Base-by-base conservation (phyloP, 1,140 invertebrate genomes). In the Ganaspis sp. region DNA sequence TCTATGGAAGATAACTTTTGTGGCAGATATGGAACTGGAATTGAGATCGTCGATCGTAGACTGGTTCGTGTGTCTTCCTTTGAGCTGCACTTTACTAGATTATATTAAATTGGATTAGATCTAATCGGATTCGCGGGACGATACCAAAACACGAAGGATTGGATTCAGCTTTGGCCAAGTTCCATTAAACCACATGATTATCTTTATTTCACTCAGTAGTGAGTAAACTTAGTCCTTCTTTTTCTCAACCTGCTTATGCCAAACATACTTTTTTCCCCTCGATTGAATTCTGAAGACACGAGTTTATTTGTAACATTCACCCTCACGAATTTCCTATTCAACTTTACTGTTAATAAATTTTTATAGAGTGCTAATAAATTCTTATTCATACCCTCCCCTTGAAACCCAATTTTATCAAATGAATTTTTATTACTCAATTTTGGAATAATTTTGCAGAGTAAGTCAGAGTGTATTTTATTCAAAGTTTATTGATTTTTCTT, bases 81-180 rank as follows among this genome's bases (percentile, higher is more conserved):
- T 64, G 12, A 26, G 58, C 58, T 26, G 58, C 58, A 64, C 58
- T 64, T 64, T 64, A 64, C 58, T 34, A 64, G 58, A 64, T 64
- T 64, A 64, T 64, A 29, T 64, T 12, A 64, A 34, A 64, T 64
- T 64, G 58, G 58, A 64, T 64, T 64, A 64, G 58, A 8, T 29
- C 58, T 64, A 64, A 64, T 64, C 58, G 58, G 9, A n/a, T 64
- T 64, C 58, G 11, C 58, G 58, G 26, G 15, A 34, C 26, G 58
- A 64, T 64, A 64, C 58, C 58, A 64, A 64, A 34, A 34, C 21
- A 64, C 21, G 58, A 64, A 64, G 58, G 58, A 34, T 64, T 64
- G 9, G 23, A 6, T 29, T 29, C 23, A 26, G 9, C 58, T 15
- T 34, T 64, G 58, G 23, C 58, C 26, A 21, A 64, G 58, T 64